Evolutionary conservation across 2,888 invertebrate species (phyloP), one percentile per base, ranked within the genome.

Genomic region (Epinotia demarniana): DNA sequence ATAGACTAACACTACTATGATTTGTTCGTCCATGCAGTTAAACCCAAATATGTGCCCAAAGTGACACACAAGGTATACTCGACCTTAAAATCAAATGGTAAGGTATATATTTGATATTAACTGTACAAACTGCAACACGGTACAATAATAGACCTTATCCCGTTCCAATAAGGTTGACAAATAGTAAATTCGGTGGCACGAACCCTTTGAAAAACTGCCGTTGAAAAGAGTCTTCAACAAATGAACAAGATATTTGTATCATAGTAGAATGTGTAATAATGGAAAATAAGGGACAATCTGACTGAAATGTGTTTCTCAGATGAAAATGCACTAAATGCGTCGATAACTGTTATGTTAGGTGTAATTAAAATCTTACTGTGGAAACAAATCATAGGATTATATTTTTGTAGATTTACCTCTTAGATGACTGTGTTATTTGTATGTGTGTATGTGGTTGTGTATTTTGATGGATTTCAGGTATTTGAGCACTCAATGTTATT

Each of bases 341-440:
- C 39, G 27, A n/a, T 57, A 68, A 9, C 46, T 43, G n/a, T 33
- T 53, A 23, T 49, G 53, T 67, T 61, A 33, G n/a, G 63, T 74
- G 57, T 63, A 58, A 58, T 39, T 64, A 57, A 58, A 49, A 69
- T 61, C 49, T 74, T 23, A 46, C 49, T 33, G 69, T 69, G 33
- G 77, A 77, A 75, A 77, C 39, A 72, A 58, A 23, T 55, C 46
- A 75, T 78, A 83, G 79, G 75, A 84, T 82, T 87, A 86, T 90
- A 90, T 90, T 90, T 90, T 90, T 90, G 88, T 90, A 90, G 90
- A 81, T 76, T 81, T 85, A 71, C 75, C 79, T 79, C 81, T 77
- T 79, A 77, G 77, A 78, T 81, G 79, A 77, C 64, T 81, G 69
- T 79, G 76, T 80, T 74, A 60, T 64, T 70, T 49, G 18, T 72